Percentiles rank a stretch among this genome's conserved stretches.
These are phyloP conservation scores for Empidonax traillii DNA, from an alignment of 2,113 vertebrate species.

Conservation along the genomic window DNA sequence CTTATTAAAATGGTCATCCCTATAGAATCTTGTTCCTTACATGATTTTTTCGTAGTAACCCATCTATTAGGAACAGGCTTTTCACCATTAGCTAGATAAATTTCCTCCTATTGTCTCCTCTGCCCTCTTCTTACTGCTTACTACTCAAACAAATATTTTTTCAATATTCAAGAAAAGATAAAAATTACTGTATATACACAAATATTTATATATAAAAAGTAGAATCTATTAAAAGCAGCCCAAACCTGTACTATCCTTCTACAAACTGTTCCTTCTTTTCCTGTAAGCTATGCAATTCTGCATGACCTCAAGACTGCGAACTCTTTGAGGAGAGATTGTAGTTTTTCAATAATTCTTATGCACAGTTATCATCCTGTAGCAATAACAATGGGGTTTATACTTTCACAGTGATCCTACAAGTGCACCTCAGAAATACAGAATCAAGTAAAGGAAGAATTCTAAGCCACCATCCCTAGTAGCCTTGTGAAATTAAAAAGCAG, in stretches of 20 bases:
- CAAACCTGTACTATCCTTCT: neutral
- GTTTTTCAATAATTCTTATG: neutral
- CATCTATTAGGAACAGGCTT: neutral
- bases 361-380: neutral
- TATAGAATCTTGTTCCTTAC: neutral
- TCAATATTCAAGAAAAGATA: neutral
- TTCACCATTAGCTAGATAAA: neutral
- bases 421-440: neutral
- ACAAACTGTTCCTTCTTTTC: neutral
- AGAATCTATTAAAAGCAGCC: neutral
- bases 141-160: neutral
- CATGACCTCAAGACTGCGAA: neutral
- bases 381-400: neutral
- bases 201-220: neutral
- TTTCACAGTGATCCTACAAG: neutral
- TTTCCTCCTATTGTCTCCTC: neutral
- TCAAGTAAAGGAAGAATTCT: neutral
- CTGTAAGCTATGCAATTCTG: neutral
- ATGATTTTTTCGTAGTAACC: neutral
- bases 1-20: neutral
- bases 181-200: neutral
- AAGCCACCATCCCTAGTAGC: neutral
- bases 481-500: neutral
- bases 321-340: neutral
- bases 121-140: neutral